phyloP scores from a whole-genome alignment of 2,113 vertebrate species.

The Recurvirostra avosetta region DNA sequence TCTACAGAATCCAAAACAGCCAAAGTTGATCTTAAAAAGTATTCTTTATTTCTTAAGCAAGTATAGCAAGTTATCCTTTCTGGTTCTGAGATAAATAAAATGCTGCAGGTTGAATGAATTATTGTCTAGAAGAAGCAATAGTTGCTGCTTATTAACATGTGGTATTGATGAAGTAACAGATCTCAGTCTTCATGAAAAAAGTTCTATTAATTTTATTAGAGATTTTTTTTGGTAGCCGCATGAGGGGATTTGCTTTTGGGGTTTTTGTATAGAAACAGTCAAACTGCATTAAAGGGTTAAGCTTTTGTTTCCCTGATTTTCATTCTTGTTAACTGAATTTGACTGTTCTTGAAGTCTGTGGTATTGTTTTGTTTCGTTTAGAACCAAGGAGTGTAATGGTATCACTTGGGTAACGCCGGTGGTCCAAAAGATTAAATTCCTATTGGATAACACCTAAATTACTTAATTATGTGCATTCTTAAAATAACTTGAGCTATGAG shows the following conservation, averaged over 20 bases:
- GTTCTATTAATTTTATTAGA: not conserved
- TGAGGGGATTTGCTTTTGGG: not conserved
- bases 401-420: not conserved
- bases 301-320: not conserved
- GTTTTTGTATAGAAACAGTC: not conserved
- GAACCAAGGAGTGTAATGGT: not conserved
- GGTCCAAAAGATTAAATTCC: not conserved
- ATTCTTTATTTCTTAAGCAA: not conserved
- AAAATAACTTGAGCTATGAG: not conserved
- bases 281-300: not conserved
- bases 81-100: not conserved
- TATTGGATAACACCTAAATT: not conserved
- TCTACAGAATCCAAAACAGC: not conserved
- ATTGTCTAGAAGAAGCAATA: not conserved
- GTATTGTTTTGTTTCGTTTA: not conserved
- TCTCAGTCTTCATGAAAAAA: not conserved
- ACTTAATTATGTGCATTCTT: not conserved
- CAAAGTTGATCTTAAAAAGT: not conserved
- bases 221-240: not conserved
- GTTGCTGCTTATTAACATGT: not conserved
- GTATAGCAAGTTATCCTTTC: not conserved
- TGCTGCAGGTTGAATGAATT: not conserved
- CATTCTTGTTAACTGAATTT: not conserved
- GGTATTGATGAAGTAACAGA: not conserved
- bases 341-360: not conserved